Evolutionary conservation across 23 tunicate species (phyloP), one percentile per base, ranked within the genome.

Genomic region (Botrylloides violaceus): DNA sequence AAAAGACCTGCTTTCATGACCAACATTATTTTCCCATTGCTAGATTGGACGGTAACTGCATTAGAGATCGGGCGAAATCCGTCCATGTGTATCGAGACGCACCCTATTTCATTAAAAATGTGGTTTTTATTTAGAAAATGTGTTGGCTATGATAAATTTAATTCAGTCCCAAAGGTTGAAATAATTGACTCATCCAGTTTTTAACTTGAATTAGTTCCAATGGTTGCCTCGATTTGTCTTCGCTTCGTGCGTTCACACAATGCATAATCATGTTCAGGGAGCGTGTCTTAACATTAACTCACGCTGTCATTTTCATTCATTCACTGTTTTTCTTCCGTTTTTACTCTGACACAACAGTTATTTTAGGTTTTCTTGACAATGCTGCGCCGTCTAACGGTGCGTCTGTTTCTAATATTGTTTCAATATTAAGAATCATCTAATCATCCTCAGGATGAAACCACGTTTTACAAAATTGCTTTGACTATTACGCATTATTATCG

Each of bases 141-240:
- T 43, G 12, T 43, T 43, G 53, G 12, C 53, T 7, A 15, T 31
- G 7, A 33, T 63, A 25, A 3, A 15, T 7, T 25, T 15, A 28
- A 63, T 63, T 33, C 33, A 63, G 70, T 63, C 70, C 70, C 70
- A 26, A 31, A 25, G 70, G 70, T 34, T 63, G 36, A 19, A 27
- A 63, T 63, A 31, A 63, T 63, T 3, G 33, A 63, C 35, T 63
- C 70, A 63, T 63, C 70, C 70, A 28, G 70, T 63, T 26, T n/a
- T 63, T 63, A 63, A 63, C 33, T 63, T 63, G 35, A 63, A 63
- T 63, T 63, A 63, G 70, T 63, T 63, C 70, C 70, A 63, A 63
- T 63, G 70, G 9, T 3, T 31, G 70, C 4, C 29, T 43, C 53
- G 9, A 43, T 43, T 43, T 15, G 9, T 9, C 53, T 15, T 43